Evolutionary conservation across 2,113 vertebrate genomes (phyloP), one percentile per base, ranked within the genome.

Genomic region (Brachypteracias leptosomus): DNA sequence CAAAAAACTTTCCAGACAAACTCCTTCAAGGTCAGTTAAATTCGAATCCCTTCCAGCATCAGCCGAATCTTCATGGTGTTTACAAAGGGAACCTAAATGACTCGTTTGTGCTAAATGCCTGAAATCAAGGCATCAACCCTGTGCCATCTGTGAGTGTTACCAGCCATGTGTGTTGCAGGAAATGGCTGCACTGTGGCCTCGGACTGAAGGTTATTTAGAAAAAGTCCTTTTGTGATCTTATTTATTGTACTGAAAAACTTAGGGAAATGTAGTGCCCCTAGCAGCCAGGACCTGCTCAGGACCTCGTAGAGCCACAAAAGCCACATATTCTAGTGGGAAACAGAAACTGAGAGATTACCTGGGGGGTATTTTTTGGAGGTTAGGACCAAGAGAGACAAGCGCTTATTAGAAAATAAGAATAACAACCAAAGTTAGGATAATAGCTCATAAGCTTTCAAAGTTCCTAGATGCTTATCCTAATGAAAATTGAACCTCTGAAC

Each of bases 401-500:
- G 1, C 4, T 57, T 84, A 62, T 14, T 15, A 36, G 28, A 84
- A 89, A 92, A 78, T 8, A 44, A 31, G 38, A 89, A 36, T 42
- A 92, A 79, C 4, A 36, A 10, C 29, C 26, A 31, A 72, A 70
- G 52, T 3, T 58, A 12, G 21, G 58, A 51, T 54, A 90, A 63
- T 25, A 55, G 12, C 20, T 82, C 28, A 11, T 61, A 85, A 61
- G 31, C 49, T 86, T 88, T 87, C 46, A 9, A 74, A 84, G 58
- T 92, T 94, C 76, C 70, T 89, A 68, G 21, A 65, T 61, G 83
- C 19, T 92, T 84, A 62, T 78, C 57, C 40, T 72, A 75, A 81
- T 61, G 76, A 87, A 96, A 96, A 95, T 68, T 68, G 73, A 87
- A 94, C 61, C n/a, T 93, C 77, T 90, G 73, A 93, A 94, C 80